Conservation (phyloP, 2,888 invertebrate species). For the Epistrophe eligans region DNA sequence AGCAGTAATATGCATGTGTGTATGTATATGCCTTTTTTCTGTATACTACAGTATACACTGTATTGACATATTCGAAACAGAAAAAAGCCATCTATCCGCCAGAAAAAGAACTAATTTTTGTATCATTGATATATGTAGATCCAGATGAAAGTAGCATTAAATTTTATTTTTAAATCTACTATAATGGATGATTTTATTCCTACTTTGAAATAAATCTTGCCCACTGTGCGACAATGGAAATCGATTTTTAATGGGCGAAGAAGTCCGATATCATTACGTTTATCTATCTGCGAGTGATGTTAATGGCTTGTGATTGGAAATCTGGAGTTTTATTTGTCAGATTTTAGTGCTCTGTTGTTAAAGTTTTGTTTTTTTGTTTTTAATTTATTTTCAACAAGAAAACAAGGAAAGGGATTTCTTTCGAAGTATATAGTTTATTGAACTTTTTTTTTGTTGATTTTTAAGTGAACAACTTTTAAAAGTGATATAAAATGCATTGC, state of each 20-base stretch:
- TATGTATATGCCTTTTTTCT: no score
- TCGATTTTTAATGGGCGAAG: slow-evolving; percentile 72
- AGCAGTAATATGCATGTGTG: no score
- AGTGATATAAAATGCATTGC: not conserved
- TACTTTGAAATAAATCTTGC: not conserved
- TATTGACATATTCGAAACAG: no score
- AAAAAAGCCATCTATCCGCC: no score
- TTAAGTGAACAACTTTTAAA: not conserved
- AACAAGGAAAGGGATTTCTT: slow-evolving; percentile 23
- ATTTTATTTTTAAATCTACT: no score
- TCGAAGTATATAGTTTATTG: slow-evolving; percentile 29
- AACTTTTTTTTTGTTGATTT: slow-evolving; percentile 1
- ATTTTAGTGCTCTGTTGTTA: slow-evolving; percentile 58
- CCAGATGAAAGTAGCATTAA: no score
- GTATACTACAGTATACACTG: no score
- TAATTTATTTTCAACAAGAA: slow-evolving; percentile 29
- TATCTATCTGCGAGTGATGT: slow-evolving; percentile 61
- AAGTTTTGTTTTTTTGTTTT: slow-evolving; percentile 23
- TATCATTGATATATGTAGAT: no score
- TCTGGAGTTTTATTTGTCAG: slow-evolving; percentile 62
- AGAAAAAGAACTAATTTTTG: no score
- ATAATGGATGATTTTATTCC: not conserved
- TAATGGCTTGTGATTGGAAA: slow-evolving; percentile 72
- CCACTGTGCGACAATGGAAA: slow-evolving; percentile 45
- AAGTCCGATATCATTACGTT: slow-evolving; percentile 71